phyloP scores from a whole-genome alignment of 2,113 vertebrate species.

The Nibea coibor region DNA sequence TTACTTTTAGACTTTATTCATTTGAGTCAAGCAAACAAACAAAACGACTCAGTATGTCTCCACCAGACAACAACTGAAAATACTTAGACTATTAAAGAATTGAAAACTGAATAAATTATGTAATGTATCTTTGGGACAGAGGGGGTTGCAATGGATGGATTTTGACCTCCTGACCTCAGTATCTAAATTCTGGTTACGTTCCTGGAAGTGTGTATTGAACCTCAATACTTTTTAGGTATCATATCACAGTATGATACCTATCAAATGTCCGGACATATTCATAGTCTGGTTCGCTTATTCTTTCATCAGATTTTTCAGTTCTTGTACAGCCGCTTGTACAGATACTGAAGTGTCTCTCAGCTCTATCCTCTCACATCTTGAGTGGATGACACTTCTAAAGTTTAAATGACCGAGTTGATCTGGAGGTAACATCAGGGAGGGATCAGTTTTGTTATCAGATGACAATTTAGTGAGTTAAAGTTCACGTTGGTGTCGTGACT shows the following conservation, averaged over 20 bases:
- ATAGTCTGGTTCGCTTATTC: background rate
- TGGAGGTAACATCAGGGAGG: background rate
- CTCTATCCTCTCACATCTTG: background rate
- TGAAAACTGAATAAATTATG: background rate
- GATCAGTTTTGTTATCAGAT: slow-evolving; percentile 9
- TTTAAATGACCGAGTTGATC: slow-evolving; percentile 13
- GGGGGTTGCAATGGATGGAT: background rate
- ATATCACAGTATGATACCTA: background rate
- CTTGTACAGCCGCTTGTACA: background rate
- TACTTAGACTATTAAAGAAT: background rate
- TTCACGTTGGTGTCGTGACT: slow-evolving; percentile 14
- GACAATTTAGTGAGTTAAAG: slow-evolving; percentile 8
- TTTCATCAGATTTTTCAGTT: background rate
- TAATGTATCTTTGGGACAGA: background rate
- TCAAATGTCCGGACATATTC: slow-evolving; percentile 5
- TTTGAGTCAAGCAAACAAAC: background rate
- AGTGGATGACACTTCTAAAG: background rate
- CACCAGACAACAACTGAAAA: background rate
- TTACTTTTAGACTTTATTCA: background rate
- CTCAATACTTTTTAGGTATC: background rate
- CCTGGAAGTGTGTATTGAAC: slow-evolving; percentile 5
- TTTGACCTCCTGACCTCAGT: background rate
- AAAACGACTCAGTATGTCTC: background rate
- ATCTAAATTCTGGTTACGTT: background rate
- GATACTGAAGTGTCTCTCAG: background rate